A percentile compares a stretch with the other conserved stretches of the same genome.
Conservation (phyloP, 2,113 vertebrate species). For the Catharus fuscescens region DNA sequence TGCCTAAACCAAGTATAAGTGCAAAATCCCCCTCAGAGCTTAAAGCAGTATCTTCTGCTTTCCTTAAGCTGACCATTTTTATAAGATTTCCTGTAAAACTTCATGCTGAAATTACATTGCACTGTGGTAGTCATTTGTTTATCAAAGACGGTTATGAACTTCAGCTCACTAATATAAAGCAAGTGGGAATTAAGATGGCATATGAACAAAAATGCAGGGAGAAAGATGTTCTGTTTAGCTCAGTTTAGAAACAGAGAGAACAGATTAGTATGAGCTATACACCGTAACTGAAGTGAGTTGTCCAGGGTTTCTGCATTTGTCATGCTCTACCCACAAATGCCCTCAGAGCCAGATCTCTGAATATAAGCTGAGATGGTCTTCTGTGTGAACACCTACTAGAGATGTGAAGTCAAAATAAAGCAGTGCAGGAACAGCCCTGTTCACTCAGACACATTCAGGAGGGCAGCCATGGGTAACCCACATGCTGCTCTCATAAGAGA, state of each 20-base stretch:
- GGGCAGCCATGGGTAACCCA: fast-evolving
- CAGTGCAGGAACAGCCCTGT: not conserved
- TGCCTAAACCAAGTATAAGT: not conserved
- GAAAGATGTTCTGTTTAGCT: not conserved
- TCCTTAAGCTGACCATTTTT: not conserved
- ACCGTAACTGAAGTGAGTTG: not conserved
- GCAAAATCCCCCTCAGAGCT: not conserved
- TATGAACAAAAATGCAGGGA: not conserved
- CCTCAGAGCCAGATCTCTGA: not conserved
- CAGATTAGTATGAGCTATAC: not conserved
- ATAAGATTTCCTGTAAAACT: not conserved
- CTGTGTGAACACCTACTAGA: not conserved
- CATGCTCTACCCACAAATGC: not conserved
- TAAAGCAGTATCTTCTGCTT: not conserved
- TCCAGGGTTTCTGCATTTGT: not conserved
- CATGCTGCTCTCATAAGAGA: fast-evolving
- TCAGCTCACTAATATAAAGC: not conserved
- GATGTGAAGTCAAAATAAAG: not conserved
- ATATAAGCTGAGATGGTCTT: not conserved
- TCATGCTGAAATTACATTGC: not conserved
- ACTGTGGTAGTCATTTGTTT: not conserved
- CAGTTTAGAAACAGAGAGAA: not conserved
- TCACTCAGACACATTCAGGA: not conserved
- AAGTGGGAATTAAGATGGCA: not conserved
- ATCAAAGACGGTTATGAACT: not conserved